These are phyloP conservation scores for Criorhina ranunculi DNA, from an alignment of 2,888 invertebrate species.

Conservation along the genomic window DNA sequence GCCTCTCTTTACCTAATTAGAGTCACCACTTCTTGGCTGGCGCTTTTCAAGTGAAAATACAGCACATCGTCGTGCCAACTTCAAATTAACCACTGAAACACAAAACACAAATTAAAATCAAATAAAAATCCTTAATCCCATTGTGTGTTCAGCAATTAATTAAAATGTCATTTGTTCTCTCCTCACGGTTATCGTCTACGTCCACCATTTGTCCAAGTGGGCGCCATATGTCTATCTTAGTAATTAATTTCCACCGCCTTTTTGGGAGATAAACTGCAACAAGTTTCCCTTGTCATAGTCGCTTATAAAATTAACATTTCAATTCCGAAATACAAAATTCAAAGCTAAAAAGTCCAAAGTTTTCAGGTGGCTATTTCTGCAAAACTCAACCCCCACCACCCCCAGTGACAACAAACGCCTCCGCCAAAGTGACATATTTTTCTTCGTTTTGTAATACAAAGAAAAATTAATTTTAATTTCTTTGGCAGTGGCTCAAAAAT, in stretches of 20 bases:
- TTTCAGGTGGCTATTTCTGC: conserved; percentile 44
- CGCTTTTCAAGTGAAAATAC: background rate
- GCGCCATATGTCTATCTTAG: background rate
- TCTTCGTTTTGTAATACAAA: conserved; percentile 14
- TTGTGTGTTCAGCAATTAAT: conserved; percentile 45
- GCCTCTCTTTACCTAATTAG: background rate
- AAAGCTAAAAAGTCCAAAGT: conserved; percentile 15
- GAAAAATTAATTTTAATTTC: conserved; percentile 16
- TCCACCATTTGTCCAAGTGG: too few species aligned
- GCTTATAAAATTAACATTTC: conserved; percentile 29
- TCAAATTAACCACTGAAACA: conserved; percentile 16
- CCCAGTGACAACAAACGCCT: conserved; percentile 8
- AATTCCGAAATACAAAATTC: background rate
- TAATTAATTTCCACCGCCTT: conserved; percentile 20
- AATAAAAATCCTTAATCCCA: conserved; percentile 27
- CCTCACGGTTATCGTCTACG: background rate
- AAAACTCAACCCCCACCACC: conserved; percentile 23
- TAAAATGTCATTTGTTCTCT: conserved; percentile 40
- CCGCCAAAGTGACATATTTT: conserved; percentile 1
- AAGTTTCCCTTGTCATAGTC: conserved; percentile 31
- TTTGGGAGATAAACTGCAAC: conserved; percentile 28
- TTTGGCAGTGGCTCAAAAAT: conserved; percentile 56
- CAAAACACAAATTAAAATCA: conserved; percentile 27
- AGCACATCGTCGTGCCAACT: conserved; percentile 8
- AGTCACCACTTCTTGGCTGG: background rate